These are phyloP conservation scores for Cyclargus thomasi DNA, from an alignment of 1,140 invertebrate species.

Conservation along the genomic window DNA sequence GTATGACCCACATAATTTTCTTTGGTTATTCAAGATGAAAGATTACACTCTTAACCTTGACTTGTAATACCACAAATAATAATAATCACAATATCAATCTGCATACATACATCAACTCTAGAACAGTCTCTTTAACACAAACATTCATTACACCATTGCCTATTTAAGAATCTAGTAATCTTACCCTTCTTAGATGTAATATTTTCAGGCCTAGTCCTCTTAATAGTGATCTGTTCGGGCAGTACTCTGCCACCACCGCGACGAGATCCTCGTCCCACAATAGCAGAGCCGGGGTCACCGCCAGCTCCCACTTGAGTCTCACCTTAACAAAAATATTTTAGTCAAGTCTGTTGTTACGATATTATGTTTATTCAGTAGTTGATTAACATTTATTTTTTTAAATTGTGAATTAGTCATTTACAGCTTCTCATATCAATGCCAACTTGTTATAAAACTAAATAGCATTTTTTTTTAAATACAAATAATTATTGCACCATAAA, in stretches of 20 bases:
- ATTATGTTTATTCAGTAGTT: too few species aligned
- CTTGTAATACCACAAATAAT: too few species aligned
- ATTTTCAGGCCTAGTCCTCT: conserved; percentile 51
- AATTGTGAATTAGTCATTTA: neutral
- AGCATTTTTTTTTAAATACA: too few species aligned
- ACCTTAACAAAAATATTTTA: conserved; percentile 24
- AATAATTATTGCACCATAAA: too few species aligned
- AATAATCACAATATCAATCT: too few species aligned
- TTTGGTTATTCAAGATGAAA: too few species aligned
- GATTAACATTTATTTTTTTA: conserved; percentile 9
- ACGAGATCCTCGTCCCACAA: conserved; percentile 48
- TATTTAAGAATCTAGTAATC: conserved; percentile 10
- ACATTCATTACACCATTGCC: neutral
- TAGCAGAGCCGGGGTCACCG: conserved; percentile 34
- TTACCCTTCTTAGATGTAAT: conserved; percentile 61
- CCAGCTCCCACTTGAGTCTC: conserved; percentile 31
- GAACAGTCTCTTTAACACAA: too few species aligned
- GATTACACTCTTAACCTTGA: too few species aligned
- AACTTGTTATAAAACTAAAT: too few species aligned
- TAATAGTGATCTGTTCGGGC: conserved; percentile 46
- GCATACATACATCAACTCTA: too few species aligned
- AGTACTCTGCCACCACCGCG: conserved; percentile 55
- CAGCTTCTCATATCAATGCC: too few species aligned
- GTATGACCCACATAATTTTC: too few species aligned
- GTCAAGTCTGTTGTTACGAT: neutral